These are phyloP conservation scores for Drosophila nikananu DNA, from an alignment of 1,140 invertebrate species.

Conservation along the genomic window DNA sequence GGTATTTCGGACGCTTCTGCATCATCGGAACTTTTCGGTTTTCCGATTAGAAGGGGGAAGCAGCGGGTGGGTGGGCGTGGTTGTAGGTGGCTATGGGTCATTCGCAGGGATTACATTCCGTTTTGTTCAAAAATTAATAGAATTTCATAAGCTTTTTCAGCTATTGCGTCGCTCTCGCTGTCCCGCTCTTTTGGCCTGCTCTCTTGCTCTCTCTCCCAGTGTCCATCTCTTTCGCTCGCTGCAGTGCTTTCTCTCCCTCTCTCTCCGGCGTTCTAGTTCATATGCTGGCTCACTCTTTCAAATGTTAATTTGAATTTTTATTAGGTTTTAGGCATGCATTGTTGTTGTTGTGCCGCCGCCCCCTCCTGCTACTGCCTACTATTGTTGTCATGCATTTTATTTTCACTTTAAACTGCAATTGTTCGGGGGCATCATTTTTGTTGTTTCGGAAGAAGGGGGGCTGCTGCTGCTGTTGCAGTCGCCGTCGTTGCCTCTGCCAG, in stretches of 20 bases:
- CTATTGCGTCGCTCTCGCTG: conserved; percentile 29
- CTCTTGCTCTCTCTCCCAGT: conserved; percentile 26
- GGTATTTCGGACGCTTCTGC: conserved; percentile 37
- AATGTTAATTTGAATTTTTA: conserved; percentile 85
- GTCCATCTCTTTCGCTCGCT: conserved; percentile 14
- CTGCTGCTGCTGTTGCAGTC: conserved; percentile 29
- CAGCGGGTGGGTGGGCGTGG: not conserved
- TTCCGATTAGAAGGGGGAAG: conserved; percentile 40
- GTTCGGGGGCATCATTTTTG: conserved; percentile 42
- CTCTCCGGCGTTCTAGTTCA: not conserved
- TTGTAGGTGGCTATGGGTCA: conserved; percentile 14
- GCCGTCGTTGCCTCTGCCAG: conserved; percentile 21
- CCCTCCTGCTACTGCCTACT: conserved; percentile 14
- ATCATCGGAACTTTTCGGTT: conserved; percentile 35
- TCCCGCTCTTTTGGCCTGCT: conserved; percentile 37
- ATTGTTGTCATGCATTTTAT: conserved; percentile 75
- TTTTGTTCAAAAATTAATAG: conserved; percentile 84
- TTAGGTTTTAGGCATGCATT: conserved; percentile 84
- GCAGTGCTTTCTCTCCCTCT: conserved; percentile 19
- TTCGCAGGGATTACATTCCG: conserved; percentile 70
- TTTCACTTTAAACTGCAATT: conserved; percentile 83
- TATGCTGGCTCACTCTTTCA: conserved; percentile 67
- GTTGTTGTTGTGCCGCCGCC: conserved; percentile 47
- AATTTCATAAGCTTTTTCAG: conserved; percentile 80
- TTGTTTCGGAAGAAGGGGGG: conserved; percentile 16